Percentiles rank a stretch among this genome's conserved stretches.
These are phyloP conservation scores for Lasioglossum malachurum DNA, from an alignment of 2,888 invertebrate genomes.

Conservation along the genomic window DNA sequence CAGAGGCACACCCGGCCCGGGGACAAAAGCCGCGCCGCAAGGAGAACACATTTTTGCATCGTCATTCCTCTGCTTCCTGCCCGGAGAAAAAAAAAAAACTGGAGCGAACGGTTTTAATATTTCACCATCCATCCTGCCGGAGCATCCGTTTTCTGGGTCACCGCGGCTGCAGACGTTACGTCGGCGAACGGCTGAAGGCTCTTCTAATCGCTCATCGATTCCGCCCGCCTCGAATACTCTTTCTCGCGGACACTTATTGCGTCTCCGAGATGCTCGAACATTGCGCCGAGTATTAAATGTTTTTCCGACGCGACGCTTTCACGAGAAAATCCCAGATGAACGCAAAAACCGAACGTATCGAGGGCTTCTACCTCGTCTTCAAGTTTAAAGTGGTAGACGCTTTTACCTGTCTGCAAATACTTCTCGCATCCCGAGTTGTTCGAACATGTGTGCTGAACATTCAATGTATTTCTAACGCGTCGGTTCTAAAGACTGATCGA, in stretches of 20 bases:
- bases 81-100: conserved; percentile 8
- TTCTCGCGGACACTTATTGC: background rate
- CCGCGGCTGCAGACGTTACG: conserved; percentile 4
- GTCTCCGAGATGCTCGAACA: background rate
- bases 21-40: conserved; percentile 39
- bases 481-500: too few relatives aligned
- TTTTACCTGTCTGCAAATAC: too few relatives aligned
- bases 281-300: background rate
- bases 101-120: conserved; percentile 43
- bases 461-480: too few relatives aligned
- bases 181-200: background rate
- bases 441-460: too few relatives aligned
- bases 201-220: conserved; percentile 26
- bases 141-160: conserved; percentile 37
- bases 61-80: conserved; percentile 12
- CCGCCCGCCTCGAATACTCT: background rate
- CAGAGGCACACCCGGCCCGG: conserved; percentile 5
- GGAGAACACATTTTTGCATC: conserved; percentile 26
- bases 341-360: background rate
- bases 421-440: too few relatives aligned
- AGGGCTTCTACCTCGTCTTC: background rate
- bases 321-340: background rate
- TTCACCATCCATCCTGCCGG: conserved; percentile 21
- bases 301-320: background rate
- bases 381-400: background rate